A percentile compares a stretch with the other conserved stretches of the same genome.
These are phyloP conservation scores for Ceyx margarethae DNA, from an alignment of 2,113 vertebrate species.

Conservation along the genomic window DNA sequence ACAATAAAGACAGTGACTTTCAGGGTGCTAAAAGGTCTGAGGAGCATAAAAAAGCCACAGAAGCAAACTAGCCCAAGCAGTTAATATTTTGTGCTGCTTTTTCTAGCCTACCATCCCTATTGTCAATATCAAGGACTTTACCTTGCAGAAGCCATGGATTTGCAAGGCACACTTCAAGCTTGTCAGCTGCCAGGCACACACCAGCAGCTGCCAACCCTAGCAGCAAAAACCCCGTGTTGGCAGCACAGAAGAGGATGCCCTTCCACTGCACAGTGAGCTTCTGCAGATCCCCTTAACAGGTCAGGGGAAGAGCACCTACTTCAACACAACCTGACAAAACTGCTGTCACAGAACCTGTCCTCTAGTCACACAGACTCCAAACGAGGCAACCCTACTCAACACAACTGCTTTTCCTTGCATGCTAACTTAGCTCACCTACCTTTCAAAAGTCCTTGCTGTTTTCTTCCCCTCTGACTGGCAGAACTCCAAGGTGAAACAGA, in stretches of 20 bases:
- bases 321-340: neutral
- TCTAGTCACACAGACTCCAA: neutral
- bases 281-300: neutral
- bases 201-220: neutral
- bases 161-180: neutral
- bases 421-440: neutral
- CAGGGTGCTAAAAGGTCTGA: neutral
- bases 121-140: neutral
- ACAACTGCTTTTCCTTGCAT: neutral
- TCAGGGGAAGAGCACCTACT: neutral
- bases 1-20: neutral
- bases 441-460: neutral
- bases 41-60: neutral
- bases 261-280: neutral
- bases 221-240: neutral
- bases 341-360: neutral
- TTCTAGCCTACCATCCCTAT: neutral
- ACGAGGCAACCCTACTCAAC: neutral
- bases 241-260: neutral
- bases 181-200: neutral
- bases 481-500: neutral
- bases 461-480: neutral
- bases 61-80: neutral
- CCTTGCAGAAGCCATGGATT: neutral
- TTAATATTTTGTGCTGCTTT: neutral